Conservation (phyloP, 2,797 vertebrate genomes). For the Poecilia velifera region DNA sequence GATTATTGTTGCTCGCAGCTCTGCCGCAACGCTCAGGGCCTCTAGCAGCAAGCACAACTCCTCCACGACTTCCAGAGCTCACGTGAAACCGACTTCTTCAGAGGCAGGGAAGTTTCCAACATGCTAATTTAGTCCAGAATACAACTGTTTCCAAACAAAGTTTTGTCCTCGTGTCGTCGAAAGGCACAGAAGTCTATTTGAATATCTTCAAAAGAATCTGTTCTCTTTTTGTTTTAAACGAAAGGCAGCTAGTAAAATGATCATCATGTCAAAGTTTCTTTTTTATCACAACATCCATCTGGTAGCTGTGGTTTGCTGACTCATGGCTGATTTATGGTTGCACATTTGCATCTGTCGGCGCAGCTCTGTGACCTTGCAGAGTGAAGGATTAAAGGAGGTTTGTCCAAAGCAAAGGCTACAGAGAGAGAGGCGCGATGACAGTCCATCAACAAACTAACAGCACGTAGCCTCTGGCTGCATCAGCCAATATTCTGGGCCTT, state of each 20-base stretch:
- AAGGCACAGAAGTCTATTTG: slow-evolving; percentile 2
- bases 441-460: slow-evolving; percentile 7
- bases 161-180: slow-evolving; percentile 20
- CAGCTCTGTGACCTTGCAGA: slow-evolving; percentile 9
- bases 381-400: slow-evolving; percentile 12
- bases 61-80: slow-evolving; percentile 14
- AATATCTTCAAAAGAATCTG: neutral
- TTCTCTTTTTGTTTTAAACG: neutral
- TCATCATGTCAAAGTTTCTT: neutral
- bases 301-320: neutral
- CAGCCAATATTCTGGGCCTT: neutral
- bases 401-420: neutral
- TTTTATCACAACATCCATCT: slow-evolving; percentile 7
- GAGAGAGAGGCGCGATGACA: neutral
- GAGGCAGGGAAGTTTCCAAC: slow-evolving; percentile 15
- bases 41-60: slow-evolving; percentile 5
- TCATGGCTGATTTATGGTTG: slow-evolving; percentile 9
- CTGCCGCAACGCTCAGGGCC: slow-evolving; percentile 1
- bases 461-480: neutral
- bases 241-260: neutral
- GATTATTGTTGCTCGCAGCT: neutral
- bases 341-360: neutral
- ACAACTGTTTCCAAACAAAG: slow-evolving; percentile 1
- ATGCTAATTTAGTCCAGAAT: slow-evolving; percentile 13
- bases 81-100: slow-evolving; percentile 12